These are phyloP conservation scores for Diuraphis noxia DNA, from an alignment of 1,140 invertebrate genomes.

Conservation along the genomic window DNA sequence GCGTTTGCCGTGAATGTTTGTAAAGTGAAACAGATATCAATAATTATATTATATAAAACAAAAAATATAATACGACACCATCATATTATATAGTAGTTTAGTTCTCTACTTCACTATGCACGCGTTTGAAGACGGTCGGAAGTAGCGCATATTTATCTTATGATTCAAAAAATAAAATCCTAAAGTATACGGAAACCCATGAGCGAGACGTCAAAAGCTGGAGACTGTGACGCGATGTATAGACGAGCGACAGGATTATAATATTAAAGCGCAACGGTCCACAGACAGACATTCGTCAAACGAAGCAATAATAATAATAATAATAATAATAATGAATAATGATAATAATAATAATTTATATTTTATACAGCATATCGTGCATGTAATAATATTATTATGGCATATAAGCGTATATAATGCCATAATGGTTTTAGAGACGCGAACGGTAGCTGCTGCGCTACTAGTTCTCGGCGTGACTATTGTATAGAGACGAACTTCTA, in stretches of 20 bases:
- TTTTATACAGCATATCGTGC: background rate
- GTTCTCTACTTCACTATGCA: background rate
- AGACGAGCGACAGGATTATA: background rate
- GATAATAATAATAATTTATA: no score
- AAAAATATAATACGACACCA: background rate
- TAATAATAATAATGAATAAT: no score
- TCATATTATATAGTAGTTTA: no score
- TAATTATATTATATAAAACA: background rate
- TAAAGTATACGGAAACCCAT: background rate
- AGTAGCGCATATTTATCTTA: background rate
- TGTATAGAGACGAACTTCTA: background rate
- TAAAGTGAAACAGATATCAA: background rate
- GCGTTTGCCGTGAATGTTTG: background rate
- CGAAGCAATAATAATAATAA: background rate
- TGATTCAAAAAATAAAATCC: background rate
- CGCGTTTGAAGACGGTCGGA: background rate
- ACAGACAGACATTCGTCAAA: background rate
- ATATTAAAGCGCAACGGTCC: background rate
- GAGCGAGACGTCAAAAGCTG: background rate
- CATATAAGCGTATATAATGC: background rate
- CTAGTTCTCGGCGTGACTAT: background rate
- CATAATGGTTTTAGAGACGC: background rate
- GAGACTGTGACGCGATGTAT: background rate
- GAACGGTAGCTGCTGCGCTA: background rate
- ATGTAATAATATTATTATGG: background rate